Conservation (phyloP, 1,140 invertebrate genomes). For the honey bee (Apis mellifera) region DNA sequence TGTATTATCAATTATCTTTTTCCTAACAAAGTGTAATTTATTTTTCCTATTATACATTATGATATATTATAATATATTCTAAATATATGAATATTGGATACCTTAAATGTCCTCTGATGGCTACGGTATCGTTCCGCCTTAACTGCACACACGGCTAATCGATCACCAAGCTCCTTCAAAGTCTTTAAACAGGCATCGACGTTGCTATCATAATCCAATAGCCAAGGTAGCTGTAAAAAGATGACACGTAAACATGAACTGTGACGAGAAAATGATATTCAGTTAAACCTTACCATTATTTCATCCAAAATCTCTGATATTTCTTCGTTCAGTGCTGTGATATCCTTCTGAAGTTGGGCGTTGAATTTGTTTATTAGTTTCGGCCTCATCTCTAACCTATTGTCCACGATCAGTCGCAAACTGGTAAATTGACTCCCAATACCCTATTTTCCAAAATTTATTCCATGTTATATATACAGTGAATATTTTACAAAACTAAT, state of each 20-base stretch:
- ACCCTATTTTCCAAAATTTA: constrained; percentile 52
- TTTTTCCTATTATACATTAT: too few species aligned
- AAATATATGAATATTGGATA: constrained; percentile 61
- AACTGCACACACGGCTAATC: constrained; percentile 84
- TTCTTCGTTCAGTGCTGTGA: constrained; percentile 84
- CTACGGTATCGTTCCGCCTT: constrained; percentile 86
- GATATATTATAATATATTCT: too few species aligned
- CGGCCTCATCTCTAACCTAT: constrained; percentile 81
- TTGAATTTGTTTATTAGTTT: constrained; percentile 83
- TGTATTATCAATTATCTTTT: too few species aligned
- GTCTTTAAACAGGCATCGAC: constrained; percentile 83
- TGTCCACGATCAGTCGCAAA: constrained; percentile 81
- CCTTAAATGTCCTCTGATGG: constrained; percentile 88
- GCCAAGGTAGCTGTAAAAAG: constrained; percentile 84
- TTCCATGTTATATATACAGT: background rate
- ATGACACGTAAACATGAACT: background rate
- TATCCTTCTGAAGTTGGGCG: constrained; percentile 84
- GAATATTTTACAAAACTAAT: too few species aligned
- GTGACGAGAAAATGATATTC: too few species aligned
- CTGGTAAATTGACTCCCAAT: constrained; percentile 70
- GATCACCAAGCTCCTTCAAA: constrained; percentile 84
- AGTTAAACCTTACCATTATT: constrained; percentile 79
- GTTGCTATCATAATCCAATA: constrained; percentile 88
- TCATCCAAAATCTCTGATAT: constrained; percentile 86
- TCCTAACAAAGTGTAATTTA: too few species aligned